These are phyloP conservation scores for Drosophila eohydei DNA, from an alignment of 2,888 invertebrate species.

Conservation along the genomic window DNA sequence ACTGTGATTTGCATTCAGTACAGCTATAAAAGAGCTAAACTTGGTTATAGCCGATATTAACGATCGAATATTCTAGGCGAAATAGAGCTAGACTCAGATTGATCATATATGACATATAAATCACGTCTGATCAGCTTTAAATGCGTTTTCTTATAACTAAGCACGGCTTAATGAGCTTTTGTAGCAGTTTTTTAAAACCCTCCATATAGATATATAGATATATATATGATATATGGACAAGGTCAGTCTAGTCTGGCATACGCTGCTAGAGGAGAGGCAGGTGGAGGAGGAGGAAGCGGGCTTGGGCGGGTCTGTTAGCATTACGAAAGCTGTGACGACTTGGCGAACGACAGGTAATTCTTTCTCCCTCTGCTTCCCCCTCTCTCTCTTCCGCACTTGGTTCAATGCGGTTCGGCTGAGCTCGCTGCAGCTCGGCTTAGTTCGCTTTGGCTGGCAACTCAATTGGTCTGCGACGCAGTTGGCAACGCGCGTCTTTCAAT, in stretches of 20 bases:
- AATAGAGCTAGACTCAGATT: not conserved
- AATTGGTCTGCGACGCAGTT: slow-evolving; percentile 46
- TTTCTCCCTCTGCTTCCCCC: not conserved
- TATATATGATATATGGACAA: slow-evolving; percentile 27
- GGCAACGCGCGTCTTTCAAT: slow-evolving; percentile 46
- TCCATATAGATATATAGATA: not conserved
- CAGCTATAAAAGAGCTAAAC: no score
- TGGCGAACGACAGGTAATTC: slow-evolving; percentile 43
- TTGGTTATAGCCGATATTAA: not conserved
- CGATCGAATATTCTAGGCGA: not conserved
- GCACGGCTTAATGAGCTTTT: slow-evolving; percentile 22
- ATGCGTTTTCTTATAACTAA: slow-evolving; percentile 7
- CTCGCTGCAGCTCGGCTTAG: slow-evolving; percentile 15
- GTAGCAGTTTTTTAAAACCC: slow-evolving; percentile 37
- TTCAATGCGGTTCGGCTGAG: slow-evolving; percentile 3
- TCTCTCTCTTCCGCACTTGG: not conserved
- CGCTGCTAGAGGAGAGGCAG: not conserved
- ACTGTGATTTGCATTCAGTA: no score
- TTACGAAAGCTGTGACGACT: slow-evolving; percentile 58
- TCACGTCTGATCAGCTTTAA: slow-evolving; percentile 2
- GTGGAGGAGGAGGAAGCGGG: not conserved
- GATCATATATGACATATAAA: not conserved
- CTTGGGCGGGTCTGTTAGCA: slow-evolving; percentile 20
- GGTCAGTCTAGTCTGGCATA: slow-evolving; percentile 43
- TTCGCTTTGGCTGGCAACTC: slow-evolving; percentile 20